These are phyloP conservation scores for Thalpophila matura DNA, from an alignment of 2,888 invertebrate species.

Conservation along the genomic window DNA sequence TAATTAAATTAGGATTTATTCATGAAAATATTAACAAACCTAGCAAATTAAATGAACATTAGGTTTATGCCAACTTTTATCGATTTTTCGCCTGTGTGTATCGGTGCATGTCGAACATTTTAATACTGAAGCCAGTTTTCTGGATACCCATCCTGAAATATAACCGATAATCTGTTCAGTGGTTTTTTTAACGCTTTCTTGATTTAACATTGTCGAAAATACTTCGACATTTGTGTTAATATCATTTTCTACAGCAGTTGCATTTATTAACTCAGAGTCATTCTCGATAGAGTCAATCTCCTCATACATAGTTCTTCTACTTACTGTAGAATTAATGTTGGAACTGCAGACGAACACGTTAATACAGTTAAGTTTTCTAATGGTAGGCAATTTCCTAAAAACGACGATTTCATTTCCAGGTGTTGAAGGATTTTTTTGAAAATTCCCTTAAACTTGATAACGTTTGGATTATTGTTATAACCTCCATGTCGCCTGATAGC, in stretches of 20 bases:
- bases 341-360: constrained; percentile 32
- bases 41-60: too few relatives aligned
- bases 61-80: too few relatives aligned
- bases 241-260: not conserved
- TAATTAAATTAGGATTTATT: too few relatives aligned
- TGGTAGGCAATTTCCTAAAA: constrained; percentile 37
- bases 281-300: not conserved
- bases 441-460: constrained; percentile 31
- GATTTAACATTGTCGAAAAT: constrained; percentile 19
- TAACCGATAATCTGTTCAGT: constrained; percentile 47
- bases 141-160: constrained; percentile 49
- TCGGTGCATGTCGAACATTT: constrained; percentile 32
- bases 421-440: constrained; percentile 36
- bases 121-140: constrained; percentile 24
- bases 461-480: constrained; percentile 53
- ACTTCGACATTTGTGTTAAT: constrained; percentile 20
- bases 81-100: too few relatives aligned
- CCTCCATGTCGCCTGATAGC: constrained; percentile 35
- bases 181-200: constrained; percentile 15
- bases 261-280: not conserved
- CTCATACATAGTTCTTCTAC: constrained; percentile 10
- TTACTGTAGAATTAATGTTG: constrained; percentile 22
- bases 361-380: constrained; percentile 35
- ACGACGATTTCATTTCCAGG: constrained; percentile 31
- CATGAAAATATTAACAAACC: too few relatives aligned